Conservation (phyloP, 2,113 vertebrate genomes). For the Tachysurus vachellii region DNA sequence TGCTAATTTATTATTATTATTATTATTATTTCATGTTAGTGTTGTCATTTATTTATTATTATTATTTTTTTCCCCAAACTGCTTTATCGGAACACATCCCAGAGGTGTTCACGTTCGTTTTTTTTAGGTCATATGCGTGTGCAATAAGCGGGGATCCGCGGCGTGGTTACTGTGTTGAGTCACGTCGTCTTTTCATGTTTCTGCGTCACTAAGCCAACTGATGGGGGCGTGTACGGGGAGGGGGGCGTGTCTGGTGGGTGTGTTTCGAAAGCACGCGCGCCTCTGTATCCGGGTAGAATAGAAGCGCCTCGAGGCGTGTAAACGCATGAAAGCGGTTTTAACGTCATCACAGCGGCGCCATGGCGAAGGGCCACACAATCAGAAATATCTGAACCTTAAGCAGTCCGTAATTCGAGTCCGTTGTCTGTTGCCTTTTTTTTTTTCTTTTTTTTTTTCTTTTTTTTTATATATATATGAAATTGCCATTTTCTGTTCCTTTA, state of each 20-base stretch:
- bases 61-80: neutral
- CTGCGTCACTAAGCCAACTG: neutral
- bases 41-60: neutral
- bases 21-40: neutral
- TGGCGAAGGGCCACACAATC: neutral
- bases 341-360: neutral
- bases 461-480: neutral
- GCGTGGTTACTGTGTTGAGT: constrained; percentile 44
- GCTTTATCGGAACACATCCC: neutral
- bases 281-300: constrained; percentile 52
- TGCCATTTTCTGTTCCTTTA: constrained; percentile 34
- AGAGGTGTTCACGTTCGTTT: neutral
- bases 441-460: too few relatives aligned
- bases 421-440: neutral
- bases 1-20: neutral
- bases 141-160: neutral
- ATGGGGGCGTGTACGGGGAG: neutral
- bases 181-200: constrained; percentile 47
- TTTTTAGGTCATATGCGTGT: too few relatives aligned
- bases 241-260: neutral
- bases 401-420: neutral
- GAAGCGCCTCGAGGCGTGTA: neutral
- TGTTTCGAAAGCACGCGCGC: neutral
- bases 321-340: neutral
- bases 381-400: neutral